Conservation (phyloP, 2,888 invertebrate genomes). For the Seira ritae region DNA sequence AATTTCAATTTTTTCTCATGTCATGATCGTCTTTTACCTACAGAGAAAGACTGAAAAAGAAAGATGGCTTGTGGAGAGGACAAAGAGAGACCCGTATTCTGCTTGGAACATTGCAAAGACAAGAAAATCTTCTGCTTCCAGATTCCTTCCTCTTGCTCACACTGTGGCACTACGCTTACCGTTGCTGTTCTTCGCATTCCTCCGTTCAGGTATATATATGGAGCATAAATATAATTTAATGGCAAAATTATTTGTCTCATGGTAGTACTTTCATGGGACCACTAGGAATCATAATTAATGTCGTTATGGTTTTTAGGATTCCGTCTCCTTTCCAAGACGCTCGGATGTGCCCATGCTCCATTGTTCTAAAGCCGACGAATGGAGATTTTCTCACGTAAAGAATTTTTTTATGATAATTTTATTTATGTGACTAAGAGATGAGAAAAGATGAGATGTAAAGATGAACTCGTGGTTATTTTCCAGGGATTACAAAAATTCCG, state of each 20-base stretch:
- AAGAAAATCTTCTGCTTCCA: slow-evolving; percentile 85
- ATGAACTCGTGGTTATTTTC: no score
- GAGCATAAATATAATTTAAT: background rate
- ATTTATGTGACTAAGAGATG: no score
- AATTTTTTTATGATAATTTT: background rate
- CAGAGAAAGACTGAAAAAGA: no score
- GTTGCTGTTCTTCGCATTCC: slow-evolving; percentile 80
- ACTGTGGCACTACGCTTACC: slow-evolving; percentile 83
- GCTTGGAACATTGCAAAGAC: slow-evolving; percentile 92
- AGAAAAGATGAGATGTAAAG: no score
- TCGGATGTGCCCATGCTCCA: slow-evolving; percentile 85
- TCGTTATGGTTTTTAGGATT: slow-evolving; percentile 81
- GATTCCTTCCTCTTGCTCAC: slow-evolving; percentile 87
- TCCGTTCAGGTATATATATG: slow-evolving; percentile 82
- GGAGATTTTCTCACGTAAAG: slow-evolving; percentile 91
- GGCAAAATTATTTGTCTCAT: no score
- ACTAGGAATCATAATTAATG: no score
- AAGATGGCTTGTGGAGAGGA: background rate
- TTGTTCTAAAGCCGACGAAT: slow-evolving; percentile 90
- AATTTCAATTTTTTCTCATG: no score
- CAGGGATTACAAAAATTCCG: slow-evolving; percentile 88
- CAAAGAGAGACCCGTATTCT: slow-evolving; percentile 87
- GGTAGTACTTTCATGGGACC: no score
- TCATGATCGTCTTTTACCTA: no score
- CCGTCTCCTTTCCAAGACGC: slow-evolving; percentile 93